phyloP scores from a whole-genome alignment of 2,797 vertebrate species.

The Cossypha niveicapilla region DNA sequence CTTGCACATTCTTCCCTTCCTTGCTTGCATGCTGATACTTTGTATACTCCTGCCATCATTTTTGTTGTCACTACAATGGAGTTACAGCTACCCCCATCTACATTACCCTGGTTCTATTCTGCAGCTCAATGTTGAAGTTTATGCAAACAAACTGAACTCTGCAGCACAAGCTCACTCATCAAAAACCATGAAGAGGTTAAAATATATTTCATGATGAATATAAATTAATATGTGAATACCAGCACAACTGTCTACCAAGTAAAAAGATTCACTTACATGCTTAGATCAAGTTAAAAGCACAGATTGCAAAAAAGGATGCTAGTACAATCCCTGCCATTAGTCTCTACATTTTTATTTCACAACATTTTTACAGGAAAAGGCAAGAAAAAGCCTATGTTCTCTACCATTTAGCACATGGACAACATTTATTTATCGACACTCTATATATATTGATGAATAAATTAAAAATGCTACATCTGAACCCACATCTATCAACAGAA shows the following conservation, averaged over 20 bases:
- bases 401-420: neutral
- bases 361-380: neutral
- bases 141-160: neutral
- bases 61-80: neutral
- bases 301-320: neutral
- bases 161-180: neutral
- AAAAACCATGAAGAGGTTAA: neutral
- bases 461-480: neutral
- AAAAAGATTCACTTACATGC: neutral
- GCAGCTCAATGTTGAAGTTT: neutral
- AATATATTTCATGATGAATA: neutral
- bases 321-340: neutral
- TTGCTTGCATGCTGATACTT: neutral
- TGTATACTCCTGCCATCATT: accelerated
- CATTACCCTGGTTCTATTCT: accelerated
- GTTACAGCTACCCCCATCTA: neutral
- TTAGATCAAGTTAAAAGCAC: neutral
- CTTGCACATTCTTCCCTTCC: neutral
- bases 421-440: neutral
- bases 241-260: neutral
- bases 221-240: neutral
- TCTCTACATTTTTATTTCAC: neutral
- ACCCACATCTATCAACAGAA: neutral
- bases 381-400: neutral
- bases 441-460: neutral